Base-by-base conservation (phyloP, 2,113 vertebrate species). In the Galbula dea region DNA sequence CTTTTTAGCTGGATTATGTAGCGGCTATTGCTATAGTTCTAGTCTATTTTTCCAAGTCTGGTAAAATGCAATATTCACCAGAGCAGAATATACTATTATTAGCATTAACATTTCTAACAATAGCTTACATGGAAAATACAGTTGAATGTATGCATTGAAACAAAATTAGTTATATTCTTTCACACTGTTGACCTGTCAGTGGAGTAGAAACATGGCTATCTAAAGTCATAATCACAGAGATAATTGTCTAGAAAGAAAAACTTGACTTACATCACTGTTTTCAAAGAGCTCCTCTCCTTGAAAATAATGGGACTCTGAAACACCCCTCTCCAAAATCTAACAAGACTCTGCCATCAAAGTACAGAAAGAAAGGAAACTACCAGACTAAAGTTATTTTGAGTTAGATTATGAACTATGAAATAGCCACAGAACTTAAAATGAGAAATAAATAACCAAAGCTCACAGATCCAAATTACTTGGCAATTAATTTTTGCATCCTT, bases 181-280 rank as follows among this genome's bases (percentile, higher is more conserved):
- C 58, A 41, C 24, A 45, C 19, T 80, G 45, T 62, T 94, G 69
- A 82, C 72, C 71, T 82, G 65, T 30, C 55, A 90, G 51, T 73
- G 49, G 89, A 80, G 52, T 63, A 90, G 83, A 85, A 92, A 88
- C 66, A 63, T 57, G 75, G 55, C 79, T 69, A 90, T 93, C 83
- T 94, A 88, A 90, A 84, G 83, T 85, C 75, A 78, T 82, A 66
- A 85, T 74, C 32, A 72, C 27, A 65, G 72, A 54, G 45, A 81
- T 84, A 68, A 83, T 68, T 73, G 65, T 65, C 69, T 84, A 80
- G 66, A 86, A 83, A 74, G 75, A 69, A 82, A 74, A 85, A 66
- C 57, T 90, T 41, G 21, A 55, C 69, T 91, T 83, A 88, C 15
- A 3, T 90, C 80, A 75, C 71, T 69, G 65, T 91, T 85, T 88